Evolutionary conservation across 2,113 vertebrate genomes (phyloP).

Genomic region (Strigops habroptila): DNA sequence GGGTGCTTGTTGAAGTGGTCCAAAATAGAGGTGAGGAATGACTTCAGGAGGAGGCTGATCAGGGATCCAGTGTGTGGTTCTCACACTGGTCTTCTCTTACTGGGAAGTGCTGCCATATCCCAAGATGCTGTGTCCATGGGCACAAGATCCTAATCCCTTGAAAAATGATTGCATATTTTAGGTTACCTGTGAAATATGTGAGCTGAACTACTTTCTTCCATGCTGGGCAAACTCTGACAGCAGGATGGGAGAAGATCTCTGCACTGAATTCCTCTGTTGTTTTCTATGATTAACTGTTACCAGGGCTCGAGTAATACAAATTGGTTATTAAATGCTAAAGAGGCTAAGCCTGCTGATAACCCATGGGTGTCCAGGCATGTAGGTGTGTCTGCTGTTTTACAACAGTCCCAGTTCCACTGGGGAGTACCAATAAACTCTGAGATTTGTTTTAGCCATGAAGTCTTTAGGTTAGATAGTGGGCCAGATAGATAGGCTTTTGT

Average conservation of each 20-base stretch:
- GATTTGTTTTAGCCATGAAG: not conserved
- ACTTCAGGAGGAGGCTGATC: not conserved
- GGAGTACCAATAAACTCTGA: not conserved
- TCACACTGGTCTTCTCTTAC: not conserved
- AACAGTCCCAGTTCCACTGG: not conserved
- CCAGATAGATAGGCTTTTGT: not conserved
- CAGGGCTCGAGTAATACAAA: not conserved
- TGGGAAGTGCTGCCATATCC: not conserved
- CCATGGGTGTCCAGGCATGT: not conserved
- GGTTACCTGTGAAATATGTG: not conserved
- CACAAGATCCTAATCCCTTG: not conserved
- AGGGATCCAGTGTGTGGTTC: not conserved
- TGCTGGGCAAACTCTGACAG: not conserved
- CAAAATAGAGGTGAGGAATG: not conserved
- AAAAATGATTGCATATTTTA: not conserved
- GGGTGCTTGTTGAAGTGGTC: not conserved
- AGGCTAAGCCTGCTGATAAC: not conserved
- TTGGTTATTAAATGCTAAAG: not conserved
- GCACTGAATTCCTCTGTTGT: not conserved
- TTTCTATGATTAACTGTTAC: not conserved
- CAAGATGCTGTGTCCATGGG: fast-evolving
- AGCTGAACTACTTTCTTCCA: not conserved
- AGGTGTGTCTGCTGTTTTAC: not conserved
- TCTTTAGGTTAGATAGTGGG: not conserved
- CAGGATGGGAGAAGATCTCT: not conserved